Evolutionary conservation across 2,113 vertebrate species (phyloP).

Genomic region (Boulengerochromis microlepis): DNA sequence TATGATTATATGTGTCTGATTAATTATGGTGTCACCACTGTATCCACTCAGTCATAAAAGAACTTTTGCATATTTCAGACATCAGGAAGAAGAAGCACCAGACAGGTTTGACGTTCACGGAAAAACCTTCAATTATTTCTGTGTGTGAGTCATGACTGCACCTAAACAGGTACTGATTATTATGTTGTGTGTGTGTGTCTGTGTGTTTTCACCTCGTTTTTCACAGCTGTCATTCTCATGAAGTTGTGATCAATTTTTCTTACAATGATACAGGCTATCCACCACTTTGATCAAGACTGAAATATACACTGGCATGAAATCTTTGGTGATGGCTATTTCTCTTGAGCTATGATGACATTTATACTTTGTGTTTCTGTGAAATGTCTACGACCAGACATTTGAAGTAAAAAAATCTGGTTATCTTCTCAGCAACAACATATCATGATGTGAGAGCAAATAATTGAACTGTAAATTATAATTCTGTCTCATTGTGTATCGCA

Average conservation of each 20-base stretch:
- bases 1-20: not conserved
- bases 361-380: not conserved
- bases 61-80: not conserved
- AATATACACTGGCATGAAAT: not conserved
- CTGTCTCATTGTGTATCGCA: not conserved
- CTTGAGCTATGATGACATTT: not conserved
- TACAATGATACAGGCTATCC: not conserved
- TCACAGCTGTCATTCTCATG: not conserved
- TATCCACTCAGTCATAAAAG: not conserved
- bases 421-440: not conserved
- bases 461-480: not conserved
- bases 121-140: not conserved
- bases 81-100: not conserved
- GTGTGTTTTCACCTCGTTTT: not conserved
- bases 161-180: not conserved
- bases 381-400: not conserved
- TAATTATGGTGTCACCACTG: not conserved
- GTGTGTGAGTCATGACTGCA: conserved; percentile 3
- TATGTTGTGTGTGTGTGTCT: not conserved
- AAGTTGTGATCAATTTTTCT: not conserved
- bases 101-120: not conserved
- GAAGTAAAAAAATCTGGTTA: too few species aligned
- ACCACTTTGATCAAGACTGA: not conserved
- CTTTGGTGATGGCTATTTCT: not conserved
- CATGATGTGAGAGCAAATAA: not conserved